Evolutionary conservation across 1,140 invertebrate species (phyloP), one percentile per base, ranked within the genome.

Genomic region (Eueides isabella): DNA sequence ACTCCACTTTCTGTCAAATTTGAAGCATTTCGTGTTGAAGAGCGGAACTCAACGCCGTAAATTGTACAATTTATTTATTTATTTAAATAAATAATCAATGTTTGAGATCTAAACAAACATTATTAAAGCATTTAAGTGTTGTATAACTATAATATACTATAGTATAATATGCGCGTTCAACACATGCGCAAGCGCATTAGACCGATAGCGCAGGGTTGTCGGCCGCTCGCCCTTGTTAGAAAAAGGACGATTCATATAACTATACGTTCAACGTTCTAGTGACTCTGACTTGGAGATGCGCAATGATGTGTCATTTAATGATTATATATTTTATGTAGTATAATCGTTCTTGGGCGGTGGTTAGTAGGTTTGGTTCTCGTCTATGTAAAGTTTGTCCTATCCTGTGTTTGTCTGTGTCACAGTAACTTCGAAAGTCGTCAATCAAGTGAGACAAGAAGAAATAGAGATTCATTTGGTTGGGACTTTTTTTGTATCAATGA

Each of bases 141-240:
- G 2, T 55, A 55, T 55, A 2, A 44, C 41, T 44, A 55, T 55
- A 23, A 7, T 55, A 23, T 55, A 23, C 19, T 26, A 11, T 55
- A 55, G 48, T 55, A 55, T 55, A 55, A 44, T 44, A 44, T 38
- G 6, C 14, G 35, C 35, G 16, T 38, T 38, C 41, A 44, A 55
- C 48, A 55, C 48, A 77, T 63, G 55, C 71, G 44, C 55, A 62
- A 70, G 83, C 78, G 87, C 82, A 83, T 88, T 89, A 88, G 86
- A 88, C 78, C 80, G 85, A 83, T 86, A 85, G 80, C 78, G 78
- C 77, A 74, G 80, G 87, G 90, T 90, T 89, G 87, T 81, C 83
- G 90, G 82, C 88, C 90, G 80, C 70, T 28, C 81, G 90, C 87
- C 90, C 90, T 92, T 90, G 88, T 88, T 89, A 91, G 87, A 86